Evolutionary conservation across 2,888 invertebrate genomes (phyloP).

Genomic region (Allolobophora icterica): DNA sequence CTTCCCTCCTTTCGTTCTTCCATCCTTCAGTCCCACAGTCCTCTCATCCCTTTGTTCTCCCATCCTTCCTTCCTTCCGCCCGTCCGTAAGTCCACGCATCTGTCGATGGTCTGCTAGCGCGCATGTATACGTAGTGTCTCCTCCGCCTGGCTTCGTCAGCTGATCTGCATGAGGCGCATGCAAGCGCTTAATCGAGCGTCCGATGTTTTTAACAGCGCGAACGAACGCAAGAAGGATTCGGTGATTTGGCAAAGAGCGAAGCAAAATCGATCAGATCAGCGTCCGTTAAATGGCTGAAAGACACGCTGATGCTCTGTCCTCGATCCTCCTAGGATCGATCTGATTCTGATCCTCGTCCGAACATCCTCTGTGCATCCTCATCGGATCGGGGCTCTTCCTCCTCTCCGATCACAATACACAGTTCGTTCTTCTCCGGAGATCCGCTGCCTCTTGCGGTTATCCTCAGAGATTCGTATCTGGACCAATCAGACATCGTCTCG

Average conservation of each 20-base stretch:
- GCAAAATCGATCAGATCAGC: not conserved
- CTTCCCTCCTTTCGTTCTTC: no score
- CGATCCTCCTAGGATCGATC: not conserved
- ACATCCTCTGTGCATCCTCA: not conserved
- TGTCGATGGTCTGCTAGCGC: not conserved
- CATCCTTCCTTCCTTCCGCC: no score
- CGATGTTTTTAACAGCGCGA: not conserved
- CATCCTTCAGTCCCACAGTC: no score
- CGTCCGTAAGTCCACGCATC: not conserved
- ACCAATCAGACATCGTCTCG: not conserved
- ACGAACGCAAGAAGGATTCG: not conserved
- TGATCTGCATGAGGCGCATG: not conserved
- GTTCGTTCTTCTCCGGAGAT: not conserved
- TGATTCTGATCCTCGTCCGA: not conserved
- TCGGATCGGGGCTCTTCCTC: no score
- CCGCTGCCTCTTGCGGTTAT: no score
- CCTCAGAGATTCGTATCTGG: not conserved
- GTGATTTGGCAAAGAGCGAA: not conserved
- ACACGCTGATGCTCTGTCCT: not conserved
- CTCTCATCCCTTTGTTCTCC: no score
- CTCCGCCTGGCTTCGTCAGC: not conserved
- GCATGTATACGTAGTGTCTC: no score
- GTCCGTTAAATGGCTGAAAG: not conserved
- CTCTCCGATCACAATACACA: not conserved
- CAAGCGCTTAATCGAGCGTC: not conserved